Conservation (phyloP, 2,888 invertebrate species). For the Listrodromus nycthemerus region DNA sequence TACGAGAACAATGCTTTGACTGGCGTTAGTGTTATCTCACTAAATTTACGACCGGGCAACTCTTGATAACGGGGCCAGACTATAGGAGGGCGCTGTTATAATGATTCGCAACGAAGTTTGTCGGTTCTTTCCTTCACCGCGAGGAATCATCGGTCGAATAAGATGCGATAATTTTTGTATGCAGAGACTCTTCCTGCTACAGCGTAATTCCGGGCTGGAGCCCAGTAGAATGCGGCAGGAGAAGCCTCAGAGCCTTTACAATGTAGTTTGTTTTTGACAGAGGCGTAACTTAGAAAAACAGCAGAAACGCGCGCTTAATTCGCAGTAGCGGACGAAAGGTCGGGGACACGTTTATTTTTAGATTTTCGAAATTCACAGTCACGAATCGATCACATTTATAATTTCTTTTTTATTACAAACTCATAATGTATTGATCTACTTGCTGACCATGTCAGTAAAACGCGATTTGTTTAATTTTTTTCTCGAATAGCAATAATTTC, state of each 20-base stretch:
- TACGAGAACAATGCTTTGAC: constrained; percentile 49
- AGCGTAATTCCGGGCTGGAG: background rate
- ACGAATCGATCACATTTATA: background rate
- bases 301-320: background rate
- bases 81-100: constrained; percentile 22
- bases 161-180: background rate
- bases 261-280: background rate
- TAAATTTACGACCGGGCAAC: constrained; percentile 54
- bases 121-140: constrained; percentile 30
- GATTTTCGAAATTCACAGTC: background rate
- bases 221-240: background rate
- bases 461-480: too few species aligned
- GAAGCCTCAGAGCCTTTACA: background rate
- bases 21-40: constrained; percentile 47
- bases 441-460: too few species aligned
- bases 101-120: constrained; percentile 48
- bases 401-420: too few species aligned
- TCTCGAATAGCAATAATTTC: too few species aligned
- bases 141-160: constrained; percentile 19
- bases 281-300: constrained; percentile 7
- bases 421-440: too few species aligned
- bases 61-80: constrained; percentile 38
- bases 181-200: background rate
- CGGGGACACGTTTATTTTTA: background rate
- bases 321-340: background rate